Base-by-base conservation (phyloP, 1,140 invertebrate species). In the Apis cerana region DNA sequence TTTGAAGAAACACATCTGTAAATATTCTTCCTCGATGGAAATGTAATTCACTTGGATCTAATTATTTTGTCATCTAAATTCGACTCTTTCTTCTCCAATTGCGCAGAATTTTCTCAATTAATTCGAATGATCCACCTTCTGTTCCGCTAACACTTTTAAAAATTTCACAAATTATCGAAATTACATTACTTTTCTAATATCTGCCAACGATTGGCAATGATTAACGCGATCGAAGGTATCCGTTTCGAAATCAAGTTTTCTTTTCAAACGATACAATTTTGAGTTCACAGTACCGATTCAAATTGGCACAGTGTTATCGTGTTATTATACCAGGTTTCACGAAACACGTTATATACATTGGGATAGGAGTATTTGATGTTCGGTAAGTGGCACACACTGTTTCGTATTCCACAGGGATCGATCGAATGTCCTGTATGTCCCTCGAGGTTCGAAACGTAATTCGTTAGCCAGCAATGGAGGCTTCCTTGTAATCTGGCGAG, bases 361-460 rank as follows among this genome's bases (percentile, higher is more conserved):
- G 12, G 13, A 13, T 33, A 56, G 15, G 9, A 7, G 21, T 17
- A 64, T 72, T 27, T 43, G 61, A 54, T 17, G 56, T 13, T 19
- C n/a, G 21, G 19, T 54, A 72, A 72, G 50, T 72, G 67, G 27
- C 59, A 43, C 59, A 43, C 48, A 19, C 19, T 17, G 71, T 56
- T 78, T 43, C 27, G 54, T 78, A 69, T 59, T 78, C 76, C 65
- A 59, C 3, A 10, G 76, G 65, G 76, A 77, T 69, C 65, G 64
- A 78, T 78, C 68, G 70, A 64, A 72, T 27, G 27, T 27, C 50
- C 68, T 33, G 27, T 48, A 8, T 11, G 9, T 62, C 68, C 19
- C 27, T 64, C 23, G 68, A 58, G 17, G 69, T 56, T 80, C 68
- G 68, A 72, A 64, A 80, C 69, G 78, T 72, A 80, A 80, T 80